phyloP scores from a whole-genome alignment of 1,140 invertebrate genomes.

The Polypedilum vanderplanki region DNA sequence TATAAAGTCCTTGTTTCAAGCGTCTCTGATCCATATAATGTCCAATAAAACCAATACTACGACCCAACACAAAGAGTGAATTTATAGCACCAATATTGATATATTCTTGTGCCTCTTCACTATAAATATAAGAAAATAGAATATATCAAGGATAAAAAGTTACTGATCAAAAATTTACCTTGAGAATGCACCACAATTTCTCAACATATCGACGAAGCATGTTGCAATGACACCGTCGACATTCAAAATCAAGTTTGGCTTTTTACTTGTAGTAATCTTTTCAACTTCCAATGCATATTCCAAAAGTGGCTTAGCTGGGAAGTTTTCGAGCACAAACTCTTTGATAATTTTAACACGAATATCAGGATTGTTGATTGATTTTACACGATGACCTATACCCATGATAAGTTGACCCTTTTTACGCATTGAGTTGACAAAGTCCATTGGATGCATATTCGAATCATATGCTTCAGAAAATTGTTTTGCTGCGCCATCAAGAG shows the following conservation, averaged over 20 bases:
- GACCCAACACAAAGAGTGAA: slow-evolving; percentile 94
- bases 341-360: slow-evolving; percentile 95
- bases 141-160: background rate
- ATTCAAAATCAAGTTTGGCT: slow-evolving; percentile 98
- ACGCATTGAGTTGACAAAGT: slow-evolving; percentile 97
- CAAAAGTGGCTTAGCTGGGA: slow-evolving; percentile 85
- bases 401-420: slow-evolving; percentile 97
- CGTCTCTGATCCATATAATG: slow-evolving; percentile 98
- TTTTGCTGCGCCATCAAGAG: slow-evolving; percentile 89
- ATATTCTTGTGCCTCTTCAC: slow-evolving; percentile 96
- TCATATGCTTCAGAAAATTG: slow-evolving; percentile 97
- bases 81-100: slow-evolving; percentile 97
- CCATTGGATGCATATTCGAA: slow-evolving; percentile 88
- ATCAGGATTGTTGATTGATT: slow-evolving; percentile 99
- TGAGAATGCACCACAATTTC: slow-evolving; percentile 89
- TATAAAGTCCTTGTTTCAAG: slow-evolving; percentile 96
- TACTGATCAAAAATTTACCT: slow-evolving; percentile 49
- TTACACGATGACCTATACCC: slow-evolving; percentile 97
- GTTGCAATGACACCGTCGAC: slow-evolving; percentile 98
- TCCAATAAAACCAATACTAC: slow-evolving; percentile 98
- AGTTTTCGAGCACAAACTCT: slow-evolving; percentile 89
- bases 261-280: slow-evolving; percentile 98
- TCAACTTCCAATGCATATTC: slow-evolving; percentile 96
- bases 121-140: slow-evolving; percentile 43
- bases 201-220: slow-evolving; percentile 92